A percentile compares a stretch with the other conserved stretches of the same genome.
Conservation (phyloP, 2,888 invertebrate species). For the Aleiodes testaceus region DNA sequence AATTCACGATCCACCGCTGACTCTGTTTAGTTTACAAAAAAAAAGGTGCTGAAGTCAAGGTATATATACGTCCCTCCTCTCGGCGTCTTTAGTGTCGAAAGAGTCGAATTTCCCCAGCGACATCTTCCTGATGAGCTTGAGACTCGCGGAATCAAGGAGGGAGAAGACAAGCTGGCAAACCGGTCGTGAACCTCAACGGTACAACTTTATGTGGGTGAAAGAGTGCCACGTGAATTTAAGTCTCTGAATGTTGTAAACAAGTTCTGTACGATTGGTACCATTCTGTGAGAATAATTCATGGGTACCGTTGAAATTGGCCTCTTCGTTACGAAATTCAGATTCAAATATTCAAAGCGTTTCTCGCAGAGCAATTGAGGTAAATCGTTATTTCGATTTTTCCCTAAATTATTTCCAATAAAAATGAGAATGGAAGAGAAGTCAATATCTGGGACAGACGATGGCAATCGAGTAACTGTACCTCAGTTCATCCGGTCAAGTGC, state of each 20-base stretch:
- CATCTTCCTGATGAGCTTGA: slow-evolving; percentile 2
- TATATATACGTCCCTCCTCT: slow-evolving; percentile 11
- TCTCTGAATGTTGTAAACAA: slow-evolving; percentile 15
- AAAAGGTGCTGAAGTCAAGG: slow-evolving; percentile 10
- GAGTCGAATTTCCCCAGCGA: slow-evolving; percentile 41
- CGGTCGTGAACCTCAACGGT: slow-evolving; percentile 40
- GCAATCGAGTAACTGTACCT: slow-evolving; percentile 65
- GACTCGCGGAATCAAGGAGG: not conserved
- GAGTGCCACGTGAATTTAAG: slow-evolving; percentile 22
- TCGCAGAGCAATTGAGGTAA: no score
- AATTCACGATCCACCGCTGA: slow-evolving; percentile 38
- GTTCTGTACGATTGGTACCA: slow-evolving; percentile 9
- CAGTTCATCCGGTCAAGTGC: slow-evolving; percentile 46
- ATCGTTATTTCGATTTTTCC: no score
- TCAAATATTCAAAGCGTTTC: not conserved
- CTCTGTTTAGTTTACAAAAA: slow-evolving; percentile 18
- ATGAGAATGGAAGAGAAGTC: not conserved
- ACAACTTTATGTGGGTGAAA: not conserved
- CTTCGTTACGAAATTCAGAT: not conserved
- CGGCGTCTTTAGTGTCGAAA: slow-evolving; percentile 48
- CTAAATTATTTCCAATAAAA: no score
- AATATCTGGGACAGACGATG: slow-evolving; percentile 58
- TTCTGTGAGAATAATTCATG: slow-evolving; percentile 5
- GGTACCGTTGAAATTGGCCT: slow-evolving; percentile 12
- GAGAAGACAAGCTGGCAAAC: slow-evolving; percentile 15